A percentile compares a stretch with the other conserved stretches of the same genome.
Conservation (phyloP, 30 jellyfish, hydroid and myxozoan species). For the Hydractinia echinata region DNA sequence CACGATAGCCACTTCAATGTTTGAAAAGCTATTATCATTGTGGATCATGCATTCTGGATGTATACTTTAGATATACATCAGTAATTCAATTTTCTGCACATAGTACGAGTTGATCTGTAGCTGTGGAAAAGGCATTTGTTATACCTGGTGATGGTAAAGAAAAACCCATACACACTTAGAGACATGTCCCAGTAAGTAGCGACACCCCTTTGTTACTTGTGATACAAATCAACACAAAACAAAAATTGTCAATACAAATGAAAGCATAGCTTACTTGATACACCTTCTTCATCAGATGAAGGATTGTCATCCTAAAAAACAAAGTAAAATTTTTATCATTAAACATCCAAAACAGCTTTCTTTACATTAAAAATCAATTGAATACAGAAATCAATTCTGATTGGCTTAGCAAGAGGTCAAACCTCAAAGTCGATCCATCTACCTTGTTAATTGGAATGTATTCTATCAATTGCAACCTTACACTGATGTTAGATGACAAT, state of each 20-base stretch:
- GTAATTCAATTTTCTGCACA: too few species aligned
- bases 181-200: conserved; percentile 6
- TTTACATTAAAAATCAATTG: too few species aligned
- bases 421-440: too few species aligned
- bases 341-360: neutral
- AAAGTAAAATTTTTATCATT: neutral
- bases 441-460: too few species aligned
- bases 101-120: neutral
- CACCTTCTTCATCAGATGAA: conserved; percentile 57
- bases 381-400: too few species aligned
- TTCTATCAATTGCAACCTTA: too few species aligned
- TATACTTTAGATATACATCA: too few species aligned
- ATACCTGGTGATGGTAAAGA: neutral
- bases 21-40: too few species aligned
- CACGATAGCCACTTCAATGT: too few species aligned
- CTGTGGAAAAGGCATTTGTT: neutral
- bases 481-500: too few species aligned
- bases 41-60: too few species aligned
- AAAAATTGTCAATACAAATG: neutral
- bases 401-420: too few species aligned
- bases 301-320: conserved; percentile 32
- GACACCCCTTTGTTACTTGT: conserved; percentile 25
- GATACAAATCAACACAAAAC: neutral
- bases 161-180: conserved; percentile 19
- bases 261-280: neutral